Base-by-base conservation (phyloP, 2,113 vertebrate genomes). In the Engraulis encrasicolus region DNA sequence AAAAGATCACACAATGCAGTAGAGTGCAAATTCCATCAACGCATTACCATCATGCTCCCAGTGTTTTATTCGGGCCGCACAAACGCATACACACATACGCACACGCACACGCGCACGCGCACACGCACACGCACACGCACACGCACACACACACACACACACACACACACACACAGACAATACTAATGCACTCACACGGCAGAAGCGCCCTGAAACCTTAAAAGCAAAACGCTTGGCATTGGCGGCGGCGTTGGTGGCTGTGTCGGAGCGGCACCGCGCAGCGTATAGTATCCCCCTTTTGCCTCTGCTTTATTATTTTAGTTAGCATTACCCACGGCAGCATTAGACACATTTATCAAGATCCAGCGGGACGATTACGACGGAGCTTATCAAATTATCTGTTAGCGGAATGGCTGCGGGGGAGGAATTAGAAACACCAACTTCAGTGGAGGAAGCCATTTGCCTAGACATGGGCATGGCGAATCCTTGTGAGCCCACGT, bases 331-430 rank as follows among this genome's bases (percentile, higher is more conserved):
- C 92, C 91, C 91, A 89, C 78, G 90, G 92, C 93, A 88, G 90
- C 90, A 91, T 92, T 92, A 94, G 83, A 90, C 90, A 91, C 91
- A 93, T 94, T 94, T 92, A 94, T 94, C 92, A 92, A 91, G 93
- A 94, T 93, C 91, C 92, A 91, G 91, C 91, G 88, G 87, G 90
- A 91, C 88, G 90, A 93, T 94, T 93, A 93, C 88, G 89, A 93
- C 91, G 89, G 91, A 87, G 90, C 87, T 94, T 93, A 94, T 93
- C 93, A 90, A 95, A 94, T 94, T 93, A 95, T 94, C 92, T 90
- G 84, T 91, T 90, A 50, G 90, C 90, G 90, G 91, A 94, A 92
- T 90, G 93, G 89, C 92, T 87, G 91, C 91, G 92, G 83, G 92
- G 91, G 90, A 94, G 90, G 91, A 93, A 94, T 95, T 95, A 93